A percentile compares a stretch with the other conserved stretches of the same genome.
Conservation (phyloP, 2,888 invertebrate genomes). For the Microchrysa polita region DNA sequence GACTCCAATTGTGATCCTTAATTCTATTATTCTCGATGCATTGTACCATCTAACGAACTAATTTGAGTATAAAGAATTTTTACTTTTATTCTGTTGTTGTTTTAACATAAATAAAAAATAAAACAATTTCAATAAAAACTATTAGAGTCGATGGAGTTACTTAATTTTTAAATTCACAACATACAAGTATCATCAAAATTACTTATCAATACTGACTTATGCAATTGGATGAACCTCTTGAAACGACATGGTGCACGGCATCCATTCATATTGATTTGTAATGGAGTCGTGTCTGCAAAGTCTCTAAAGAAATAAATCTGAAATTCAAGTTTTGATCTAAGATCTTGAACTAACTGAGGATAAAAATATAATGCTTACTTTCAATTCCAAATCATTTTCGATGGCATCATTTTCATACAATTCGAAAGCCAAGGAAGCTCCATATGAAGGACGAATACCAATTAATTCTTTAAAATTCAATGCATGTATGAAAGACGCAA, state of each 20-base stretch:
- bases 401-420: slow-evolving; percentile 65
- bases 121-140: too few species aligned
- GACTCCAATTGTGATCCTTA: too few species aligned
- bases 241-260: slow-evolving; percentile 26
- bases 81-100: neutral
- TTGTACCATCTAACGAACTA: too few species aligned
- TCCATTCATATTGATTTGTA: slow-evolving; percentile 1
- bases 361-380: slow-evolving; percentile 62
- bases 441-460: slow-evolving; percentile 73
- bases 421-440: slow-evolving; percentile 75
- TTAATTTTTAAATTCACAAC: too few species aligned
- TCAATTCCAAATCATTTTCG: slow-evolving; percentile 63
- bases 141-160: too few species aligned
- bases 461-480: slow-evolving; percentile 70
- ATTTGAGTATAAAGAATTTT: neutral
- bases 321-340: neutral
- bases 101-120: too few species aligned
- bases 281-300: neutral
- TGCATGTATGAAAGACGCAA: slow-evolving; percentile 75
- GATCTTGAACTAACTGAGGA: neutral
- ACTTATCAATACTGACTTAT: neutral
- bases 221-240: neutral
- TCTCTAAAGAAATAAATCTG: neutral
- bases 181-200: neutral
- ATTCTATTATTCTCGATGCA: too few species aligned